phyloP scores from a whole-genome alignment of 2,888 invertebrate genomes.

The Drosophila pseudotakahashii region DNA sequence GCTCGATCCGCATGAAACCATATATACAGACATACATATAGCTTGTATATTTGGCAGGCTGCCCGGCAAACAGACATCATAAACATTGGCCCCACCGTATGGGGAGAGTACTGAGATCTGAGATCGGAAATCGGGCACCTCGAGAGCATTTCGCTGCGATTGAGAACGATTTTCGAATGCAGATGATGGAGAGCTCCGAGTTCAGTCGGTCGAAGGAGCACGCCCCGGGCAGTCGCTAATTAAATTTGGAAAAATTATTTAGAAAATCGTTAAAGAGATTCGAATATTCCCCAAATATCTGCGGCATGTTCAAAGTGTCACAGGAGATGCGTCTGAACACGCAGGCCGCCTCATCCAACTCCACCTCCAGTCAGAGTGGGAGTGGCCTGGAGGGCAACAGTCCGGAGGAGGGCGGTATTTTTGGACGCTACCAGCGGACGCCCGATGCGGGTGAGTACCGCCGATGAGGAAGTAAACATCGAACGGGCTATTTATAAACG shows the following conservation, averaged over 20 bases:
- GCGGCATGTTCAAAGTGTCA: constrained; percentile 82
- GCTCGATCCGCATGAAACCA: neutral
- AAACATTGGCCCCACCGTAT: constrained; percentile 39
- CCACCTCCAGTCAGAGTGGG: constrained; percentile 26
- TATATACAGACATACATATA: neutral
- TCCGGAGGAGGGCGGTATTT: constrained; percentile 75
- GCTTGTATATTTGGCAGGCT: constrained; percentile 52
- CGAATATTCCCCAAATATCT: constrained; percentile 11
- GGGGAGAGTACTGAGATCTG: constrained; percentile 38
- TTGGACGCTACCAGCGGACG: constrained; percentile 82
- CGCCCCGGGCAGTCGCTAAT: constrained; percentile 33
- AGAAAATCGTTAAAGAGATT: constrained; percentile 32
- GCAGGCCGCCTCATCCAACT: constrained; percentile 29
- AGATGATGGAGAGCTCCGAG: constrained; percentile 26
- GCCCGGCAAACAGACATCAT: constrained; percentile 52
- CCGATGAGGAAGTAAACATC: constrained; percentile 54
- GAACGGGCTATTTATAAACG: constrained; percentile 37
- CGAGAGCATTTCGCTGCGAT: constrained; percentile 47
- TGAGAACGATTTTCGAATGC: constrained; percentile 7
- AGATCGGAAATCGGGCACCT: constrained; percentile 44
- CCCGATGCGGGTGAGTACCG: constrained; percentile 82
- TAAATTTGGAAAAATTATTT: constrained; percentile 37
- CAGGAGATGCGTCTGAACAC: constrained; percentile 83
- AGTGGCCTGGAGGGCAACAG: constrained; percentile 43
- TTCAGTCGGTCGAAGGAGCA: constrained; percentile 61